Conservation (phyloP, 1,140 invertebrate genomes). For the Eurosta solidaginis region DNA sequence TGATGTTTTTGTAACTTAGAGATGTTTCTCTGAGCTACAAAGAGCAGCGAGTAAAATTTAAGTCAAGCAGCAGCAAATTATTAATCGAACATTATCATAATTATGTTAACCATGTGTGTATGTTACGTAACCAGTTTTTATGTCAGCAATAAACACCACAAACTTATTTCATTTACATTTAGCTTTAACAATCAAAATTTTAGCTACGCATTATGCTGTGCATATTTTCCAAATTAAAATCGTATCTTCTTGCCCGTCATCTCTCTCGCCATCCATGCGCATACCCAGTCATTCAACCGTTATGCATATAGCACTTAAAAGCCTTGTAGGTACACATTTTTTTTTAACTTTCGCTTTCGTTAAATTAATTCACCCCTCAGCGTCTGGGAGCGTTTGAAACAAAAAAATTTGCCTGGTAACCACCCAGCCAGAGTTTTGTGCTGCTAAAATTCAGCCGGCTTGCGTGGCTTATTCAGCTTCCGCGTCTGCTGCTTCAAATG, state of each 20-base stretch:
- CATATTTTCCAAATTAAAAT: slow-evolving; percentile 54
- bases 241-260: slow-evolving; percentile 31
- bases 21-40: no score
- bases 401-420: slow-evolving; percentile 34
- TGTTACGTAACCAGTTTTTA: background rate
- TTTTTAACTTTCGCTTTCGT: slow-evolving; percentile 40
- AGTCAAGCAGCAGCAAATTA: no score
- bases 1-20: no score
- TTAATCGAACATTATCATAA: no score
- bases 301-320: background rate
- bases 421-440: background rate
- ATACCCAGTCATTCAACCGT: background rate
- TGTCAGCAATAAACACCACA: background rate
- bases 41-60: no score
- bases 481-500: background rate
- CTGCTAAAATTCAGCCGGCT: background rate
- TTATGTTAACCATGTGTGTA: no score
- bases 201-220: slow-evolving; percentile 34
- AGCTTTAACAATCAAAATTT: background rate
- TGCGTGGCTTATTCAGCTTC: background rate
- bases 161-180: background rate
- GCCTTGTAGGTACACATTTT: background rate
- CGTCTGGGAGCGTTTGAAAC: slow-evolving; percentile 34
- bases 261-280: slow-evolving; percentile 37
- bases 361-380: slow-evolving; percentile 57